Conservation (phyloP, 2,797 vertebrate genomes). For the Danio jaintianensis region DNA sequence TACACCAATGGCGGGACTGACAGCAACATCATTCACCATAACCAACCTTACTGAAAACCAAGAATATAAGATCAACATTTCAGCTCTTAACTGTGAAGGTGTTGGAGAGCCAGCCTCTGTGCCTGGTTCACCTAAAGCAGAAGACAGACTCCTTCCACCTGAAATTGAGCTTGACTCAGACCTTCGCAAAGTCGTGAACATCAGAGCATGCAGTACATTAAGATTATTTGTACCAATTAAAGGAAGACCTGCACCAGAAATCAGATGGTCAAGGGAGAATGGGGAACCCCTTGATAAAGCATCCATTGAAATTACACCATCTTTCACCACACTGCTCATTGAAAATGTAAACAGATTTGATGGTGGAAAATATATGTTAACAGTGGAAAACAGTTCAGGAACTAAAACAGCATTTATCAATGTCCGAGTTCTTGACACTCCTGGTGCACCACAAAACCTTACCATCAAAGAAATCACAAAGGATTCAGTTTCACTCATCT, state of each 20-base stretch:
- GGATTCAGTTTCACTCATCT: conserved; percentile 93
- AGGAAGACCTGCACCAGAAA: conserved; percentile 94
- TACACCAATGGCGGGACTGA: conserved; percentile 89
- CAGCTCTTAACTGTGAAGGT: conserved; percentile 94
- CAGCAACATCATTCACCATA: conserved; percentile 93
- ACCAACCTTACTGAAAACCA: conserved; percentile 94
- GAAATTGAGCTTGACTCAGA: conserved; percentile 98
- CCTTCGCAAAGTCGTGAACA: conserved; percentile 91
- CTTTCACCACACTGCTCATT: conserved; percentile 91
- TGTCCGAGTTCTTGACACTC: conserved; percentile 95
- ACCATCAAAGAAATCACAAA: conserved; percentile 92
- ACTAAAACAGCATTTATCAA: conserved; percentile 95
- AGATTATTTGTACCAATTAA: conserved; percentile 96
- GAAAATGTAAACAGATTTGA: conserved; percentile 97
- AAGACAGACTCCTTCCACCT: conserved; percentile 92
- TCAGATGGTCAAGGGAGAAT: conserved; percentile 95
- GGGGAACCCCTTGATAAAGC: conserved; percentile 92
- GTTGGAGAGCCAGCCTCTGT: conserved; percentile 93
- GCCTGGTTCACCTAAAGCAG: conserved; percentile 92
- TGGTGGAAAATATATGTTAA: conserved; percentile 94
- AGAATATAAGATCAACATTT: conserved; percentile 96
- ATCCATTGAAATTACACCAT: conserved; percentile 91
- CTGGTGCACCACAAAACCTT: conserved; percentile 92
- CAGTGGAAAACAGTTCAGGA: conserved; percentile 93
- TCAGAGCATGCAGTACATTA: conserved; percentile 95